A percentile compares a stretch with the other conserved stretches of the same genome.
Conservation (phyloP, 2,888 invertebrate genomes). For the Melipona beecheii region DNA sequence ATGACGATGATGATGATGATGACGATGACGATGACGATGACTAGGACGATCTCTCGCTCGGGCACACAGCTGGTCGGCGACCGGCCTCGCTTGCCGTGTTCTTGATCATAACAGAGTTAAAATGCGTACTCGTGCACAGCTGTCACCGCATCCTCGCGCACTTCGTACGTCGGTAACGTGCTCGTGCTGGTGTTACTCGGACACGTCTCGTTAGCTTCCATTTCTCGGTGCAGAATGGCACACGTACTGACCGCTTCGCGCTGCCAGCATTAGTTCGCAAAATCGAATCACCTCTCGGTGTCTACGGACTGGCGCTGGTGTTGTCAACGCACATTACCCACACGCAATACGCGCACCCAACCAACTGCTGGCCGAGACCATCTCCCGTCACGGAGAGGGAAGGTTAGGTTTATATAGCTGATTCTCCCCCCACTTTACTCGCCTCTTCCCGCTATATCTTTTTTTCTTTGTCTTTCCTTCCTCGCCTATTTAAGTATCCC, state of each 20-base stretch:
- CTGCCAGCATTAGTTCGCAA: conserved; percentile 72
- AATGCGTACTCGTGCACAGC: conserved; percentile 68
- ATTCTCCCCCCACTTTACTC: conserved; percentile 51
- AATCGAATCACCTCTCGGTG: conserved; percentile 72
- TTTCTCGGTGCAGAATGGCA: conserved; percentile 80
- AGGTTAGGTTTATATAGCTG: conserved; percentile 71
- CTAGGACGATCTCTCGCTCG: conserved; percentile 50
- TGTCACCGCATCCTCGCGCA: conserved; percentile 73
- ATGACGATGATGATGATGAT: conserved; percentile 19
- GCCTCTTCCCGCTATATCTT: too few relatives aligned
- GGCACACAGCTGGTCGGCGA: conserved; percentile 73
- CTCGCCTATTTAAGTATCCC: not conserved
- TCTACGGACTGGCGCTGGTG: conserved; percentile 74
- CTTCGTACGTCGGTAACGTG: conserved; percentile 72
- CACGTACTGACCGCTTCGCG: conserved; percentile 72
- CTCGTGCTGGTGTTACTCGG: conserved; percentile 67
- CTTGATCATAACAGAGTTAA: conserved; percentile 73
- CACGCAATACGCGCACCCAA: conserved; percentile 30
- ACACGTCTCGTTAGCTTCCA: conserved; percentile 80
- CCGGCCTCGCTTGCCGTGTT: conserved; percentile 67
- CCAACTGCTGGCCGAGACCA: conserved; percentile 28
- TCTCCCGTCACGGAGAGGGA: conserved; percentile 30
- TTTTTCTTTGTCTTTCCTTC: not conserved
- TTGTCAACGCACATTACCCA: conserved; percentile 43
- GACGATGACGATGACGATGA: not conserved